Conservation (phyloP, 2,797 vertebrate genomes). For the Myiothlypis chrysogaster region DNA sequence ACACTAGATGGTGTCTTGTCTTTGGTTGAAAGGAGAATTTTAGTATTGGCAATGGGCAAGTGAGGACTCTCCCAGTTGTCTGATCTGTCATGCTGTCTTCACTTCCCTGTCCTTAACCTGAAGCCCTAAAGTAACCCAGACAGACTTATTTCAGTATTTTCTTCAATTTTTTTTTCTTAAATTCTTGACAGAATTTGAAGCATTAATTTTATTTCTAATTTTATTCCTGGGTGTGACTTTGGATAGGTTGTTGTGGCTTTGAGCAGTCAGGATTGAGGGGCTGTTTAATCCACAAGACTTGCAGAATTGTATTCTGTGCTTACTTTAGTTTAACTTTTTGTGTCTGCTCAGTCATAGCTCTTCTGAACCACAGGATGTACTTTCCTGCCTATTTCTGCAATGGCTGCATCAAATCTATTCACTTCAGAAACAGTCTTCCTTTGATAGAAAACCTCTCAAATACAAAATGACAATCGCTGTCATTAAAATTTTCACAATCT, state of each 20-base stretch:
- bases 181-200: not conserved
- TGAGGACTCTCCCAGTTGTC: not conserved
- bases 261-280: rapidly evolving
- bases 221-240: not conserved
- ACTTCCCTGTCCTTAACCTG: not conserved
- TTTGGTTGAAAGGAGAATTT: not conserved
- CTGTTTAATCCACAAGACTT: not conserved
- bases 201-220: not conserved
- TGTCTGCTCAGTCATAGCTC: not conserved
- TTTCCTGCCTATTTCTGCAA: not conserved
- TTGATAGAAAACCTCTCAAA: not conserved
- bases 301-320: not conserved
- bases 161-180: not conserved
- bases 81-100: not conserved
- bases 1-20: not conserved
- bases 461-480: not conserved
- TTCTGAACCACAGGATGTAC: not conserved
- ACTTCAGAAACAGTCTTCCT: not conserved
- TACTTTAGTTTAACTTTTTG: not conserved
- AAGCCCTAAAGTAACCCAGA: not conserved
- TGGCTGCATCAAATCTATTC: not conserved
- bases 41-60: not conserved
- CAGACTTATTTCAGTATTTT: not conserved
- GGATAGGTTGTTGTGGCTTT: not conserved
- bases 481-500: slow-evolving; percentile 13